Conservation (phyloP, 2,797 vertebrate species). For the Poeciliopsis presidionis region DNA sequence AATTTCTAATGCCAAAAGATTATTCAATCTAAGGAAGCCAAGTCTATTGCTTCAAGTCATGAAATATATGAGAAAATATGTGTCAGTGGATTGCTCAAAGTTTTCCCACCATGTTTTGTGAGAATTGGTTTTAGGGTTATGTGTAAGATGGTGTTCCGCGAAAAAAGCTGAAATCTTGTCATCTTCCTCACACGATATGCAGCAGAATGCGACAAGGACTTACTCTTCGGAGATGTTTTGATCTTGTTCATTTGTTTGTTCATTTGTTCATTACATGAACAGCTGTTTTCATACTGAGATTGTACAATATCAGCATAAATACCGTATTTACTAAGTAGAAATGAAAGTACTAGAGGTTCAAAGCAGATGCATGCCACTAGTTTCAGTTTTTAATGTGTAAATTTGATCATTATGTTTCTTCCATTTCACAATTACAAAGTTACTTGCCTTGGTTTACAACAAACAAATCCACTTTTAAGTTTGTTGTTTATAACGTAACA, state of each 20-base stretch:
- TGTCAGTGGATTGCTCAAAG: not conserved
- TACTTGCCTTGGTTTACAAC: not conserved
- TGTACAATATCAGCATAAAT: too few species aligned
- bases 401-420: not conserved
- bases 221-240: not conserved
- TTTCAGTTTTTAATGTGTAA: not conserved
- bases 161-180: not conserved
- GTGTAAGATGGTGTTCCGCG: not conserved
- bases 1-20: not conserved
- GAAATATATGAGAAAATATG: not conserved
- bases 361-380: not conserved
- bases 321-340: too few species aligned
- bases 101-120: not conserved
- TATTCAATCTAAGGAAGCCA: not conserved
- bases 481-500: not conserved
- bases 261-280: not conserved
- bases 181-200: not conserved
- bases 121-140: not conserved
- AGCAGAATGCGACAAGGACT: not conserved
- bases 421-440: not conserved
- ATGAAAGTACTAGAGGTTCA: not conserved
- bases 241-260: not conserved
- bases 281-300: not conserved
- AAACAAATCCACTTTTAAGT: not conserved
- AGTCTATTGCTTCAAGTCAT: not conserved